Percentiles rank a stretch among this genome's conserved stretches.
Evolutionary conservation across 2,888 invertebrate genomes (phyloP).

Genomic region (Coelopa pilipes): DNA sequence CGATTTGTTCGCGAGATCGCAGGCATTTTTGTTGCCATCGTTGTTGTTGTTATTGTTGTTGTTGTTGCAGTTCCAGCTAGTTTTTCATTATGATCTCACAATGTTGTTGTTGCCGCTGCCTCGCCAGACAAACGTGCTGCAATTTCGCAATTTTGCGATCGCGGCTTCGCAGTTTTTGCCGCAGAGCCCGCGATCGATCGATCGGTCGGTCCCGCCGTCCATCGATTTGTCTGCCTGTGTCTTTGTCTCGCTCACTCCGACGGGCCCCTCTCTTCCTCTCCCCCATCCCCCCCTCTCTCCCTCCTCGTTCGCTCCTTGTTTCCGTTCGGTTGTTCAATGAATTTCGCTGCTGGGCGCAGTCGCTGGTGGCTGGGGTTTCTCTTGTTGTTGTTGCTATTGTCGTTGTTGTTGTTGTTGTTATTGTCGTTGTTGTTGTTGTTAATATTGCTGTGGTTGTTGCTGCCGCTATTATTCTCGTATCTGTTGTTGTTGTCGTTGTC

Average conservation of each 20-base stretch:
- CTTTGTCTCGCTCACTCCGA: not conserved
- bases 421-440: constrained; percentile 19
- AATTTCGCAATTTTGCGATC: constrained; percentile 32
- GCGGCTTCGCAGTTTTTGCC: not conserved
- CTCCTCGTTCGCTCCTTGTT: constrained; percentile 11
- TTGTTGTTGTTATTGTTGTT: constrained; percentile 26
- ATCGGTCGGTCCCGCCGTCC: too few species aligned
- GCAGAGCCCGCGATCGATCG: too few species aligned
- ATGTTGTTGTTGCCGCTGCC: not conserved
- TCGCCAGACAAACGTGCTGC: constrained; percentile 36
- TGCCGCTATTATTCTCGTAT: not conserved
- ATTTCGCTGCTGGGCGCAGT: constrained; percentile 38
- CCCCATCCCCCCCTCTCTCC: not conserved
- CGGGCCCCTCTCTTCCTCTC: not conserved
- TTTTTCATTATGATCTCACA: too few species aligned
- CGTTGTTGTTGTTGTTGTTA: constrained; percentile 47
- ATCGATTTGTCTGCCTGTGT: not conserved
- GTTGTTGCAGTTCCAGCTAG: not conserved
- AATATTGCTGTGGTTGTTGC: constrained; percentile 33
- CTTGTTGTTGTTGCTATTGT: constrained; percentile 15
- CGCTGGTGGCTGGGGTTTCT: constrained; percentile 1
- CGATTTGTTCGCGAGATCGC: constrained; percentile 13
- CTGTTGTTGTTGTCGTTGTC: constrained; percentile 25
- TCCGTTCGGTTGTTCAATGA: constrained; percentile 32
- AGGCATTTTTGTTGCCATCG: not conserved